Evolutionary conservation across 2,797 vertebrate species (phyloP), one percentile per base, ranked within the genome.

Genomic region (Danionella dracula): DNA sequence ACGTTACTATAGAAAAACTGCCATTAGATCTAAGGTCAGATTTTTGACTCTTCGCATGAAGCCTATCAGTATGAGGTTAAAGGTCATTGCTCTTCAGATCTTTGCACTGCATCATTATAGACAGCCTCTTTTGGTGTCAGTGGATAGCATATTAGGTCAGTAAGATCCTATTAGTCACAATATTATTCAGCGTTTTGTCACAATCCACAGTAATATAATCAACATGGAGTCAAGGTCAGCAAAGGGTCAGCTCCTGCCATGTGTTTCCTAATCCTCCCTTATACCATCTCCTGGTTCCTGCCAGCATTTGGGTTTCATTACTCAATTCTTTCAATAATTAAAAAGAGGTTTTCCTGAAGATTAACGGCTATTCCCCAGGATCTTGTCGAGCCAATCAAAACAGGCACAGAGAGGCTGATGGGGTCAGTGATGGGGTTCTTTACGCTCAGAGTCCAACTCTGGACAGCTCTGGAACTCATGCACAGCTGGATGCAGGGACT

Each of bases 301-400:
- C 73, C 44, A 41, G 66, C 84, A 85, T 87, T 86, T 88, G 83
- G 86, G 84, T 84, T 73, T 77, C 74, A 86, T 89, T 89, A 86
- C 73, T 38, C 72, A 75, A 73, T 65, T 60, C 64, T 45, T 48
- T 64, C 70, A 70, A 76, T 88, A 85, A 88, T 88, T 86, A 83
- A 86, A 88, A 86, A 76, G 79, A 79, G 51, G 56, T 62, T 71
- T 63, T 82, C 42, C 27, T 75, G 74, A 55, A 78, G 77, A 87
- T 81, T 78, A 83, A 78, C 58, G 66, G 73, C 77, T 70, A 54
- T 67, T 83, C 64, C 65, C 29, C 71, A 15, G 63, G 68, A 72
- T 76, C 71, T 49, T 57, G 59, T 55, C 4, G 71, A 62, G 77
- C 78, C 78, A 82, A 80, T 78, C 73, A 56, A 63, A 76, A 76